These are phyloP conservation scores for Formica selysi DNA, from an alignment of 1,140 invertebrate genomes.

Conservation along the genomic window DNA sequence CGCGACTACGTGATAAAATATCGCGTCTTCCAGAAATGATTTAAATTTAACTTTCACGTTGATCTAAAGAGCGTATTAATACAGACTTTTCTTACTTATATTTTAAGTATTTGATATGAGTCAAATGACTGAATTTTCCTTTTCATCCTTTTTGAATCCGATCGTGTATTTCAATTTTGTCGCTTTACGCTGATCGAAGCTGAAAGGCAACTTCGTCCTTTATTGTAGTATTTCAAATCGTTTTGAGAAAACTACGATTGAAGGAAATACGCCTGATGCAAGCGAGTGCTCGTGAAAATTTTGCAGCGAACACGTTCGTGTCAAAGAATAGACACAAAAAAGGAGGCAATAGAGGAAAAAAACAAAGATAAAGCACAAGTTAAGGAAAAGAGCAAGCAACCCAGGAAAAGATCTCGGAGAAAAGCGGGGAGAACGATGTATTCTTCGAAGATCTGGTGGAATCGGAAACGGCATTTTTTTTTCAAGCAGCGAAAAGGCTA, in stretches of 20 bases:
- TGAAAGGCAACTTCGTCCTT: not conserved
- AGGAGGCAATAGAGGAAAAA: constrained; percentile 41
- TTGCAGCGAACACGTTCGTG: not conserved
- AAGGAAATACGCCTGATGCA: constrained; percentile 77
- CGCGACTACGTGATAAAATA: not conserved
- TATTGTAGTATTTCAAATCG: constrained; percentile 77
- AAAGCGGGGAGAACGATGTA: constrained; percentile 20
- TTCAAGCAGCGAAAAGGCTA: constrained; percentile 74
- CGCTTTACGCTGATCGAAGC: constrained; percentile 11
- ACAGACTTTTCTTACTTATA: not conserved
- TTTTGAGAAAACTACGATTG: constrained; percentile 78
- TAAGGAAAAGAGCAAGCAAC: constrained; percentile 53
- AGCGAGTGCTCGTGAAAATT: not conserved
- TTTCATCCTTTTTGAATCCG: not conserved
- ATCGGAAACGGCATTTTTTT: constrained; percentile 76
- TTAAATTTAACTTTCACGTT: not conserved
- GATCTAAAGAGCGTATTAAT: not conserved
- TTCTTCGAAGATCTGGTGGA: constrained; percentile 63
- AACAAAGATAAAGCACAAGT: constrained; percentile 46
- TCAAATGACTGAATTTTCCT: not conserved
- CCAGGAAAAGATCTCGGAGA: not conserved
- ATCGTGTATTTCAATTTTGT: constrained; percentile 6
- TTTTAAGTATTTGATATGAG: not conserved
- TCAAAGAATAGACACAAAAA: constrained; percentile 44
- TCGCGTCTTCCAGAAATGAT: not conserved